Base-by-base conservation (phyloP, 2,113 vertebrate genomes). In the Phrynocephalus versicolor region DNA sequence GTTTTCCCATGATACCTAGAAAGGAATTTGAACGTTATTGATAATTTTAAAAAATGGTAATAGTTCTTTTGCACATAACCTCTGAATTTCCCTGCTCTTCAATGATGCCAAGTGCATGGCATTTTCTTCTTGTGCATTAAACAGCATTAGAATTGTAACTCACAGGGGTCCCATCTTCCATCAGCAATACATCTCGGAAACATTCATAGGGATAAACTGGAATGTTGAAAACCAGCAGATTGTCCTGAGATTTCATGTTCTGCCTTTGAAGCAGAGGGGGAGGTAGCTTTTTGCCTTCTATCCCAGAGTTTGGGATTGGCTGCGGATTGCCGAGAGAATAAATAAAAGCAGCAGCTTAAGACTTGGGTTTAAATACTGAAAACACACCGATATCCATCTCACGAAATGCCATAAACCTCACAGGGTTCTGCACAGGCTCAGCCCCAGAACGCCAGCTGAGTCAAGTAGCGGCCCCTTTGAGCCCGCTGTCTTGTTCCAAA, bases 401-500 rank as follows among this genome's bases (percentile, higher is more conserved):
- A 65, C 0, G 0, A 83, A 89, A 75, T 0, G 0, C n/a, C 0
- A 0, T n/a, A 90, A 75, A 81, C 0, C 14, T 57, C 67, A 51
- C 60, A 10, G 23, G 0, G 0, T 74, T 55, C 55, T 21, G 23
- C 72, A 58, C 77, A 57, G 25, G n/a, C 64, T 78, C 82, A 41
- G 45, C 83, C 0, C 0, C n/a, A 81, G 78, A 91, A 30, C 39
- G 77, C 57, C 90, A 88, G 87, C 39, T 82, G 3, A 39, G 90
- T 62, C 87, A 84, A 87, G 87, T 55, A 71, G 82, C 89, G 94
- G 91, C 95, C 93, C 93, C 94, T 88, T 87, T 0, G 0, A 82
- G 89, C 87, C 88, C 9, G 35, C 30, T 84, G 79, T 92, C 91
- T 97, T 96, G 5, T 85, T 92, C 97, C 97, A 97, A 98, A 98